Evolutionary conservation across 1,140 invertebrate species (phyloP), one percentile per base, ranked within the genome.

Genomic region (Nylanderia fulva): DNA sequence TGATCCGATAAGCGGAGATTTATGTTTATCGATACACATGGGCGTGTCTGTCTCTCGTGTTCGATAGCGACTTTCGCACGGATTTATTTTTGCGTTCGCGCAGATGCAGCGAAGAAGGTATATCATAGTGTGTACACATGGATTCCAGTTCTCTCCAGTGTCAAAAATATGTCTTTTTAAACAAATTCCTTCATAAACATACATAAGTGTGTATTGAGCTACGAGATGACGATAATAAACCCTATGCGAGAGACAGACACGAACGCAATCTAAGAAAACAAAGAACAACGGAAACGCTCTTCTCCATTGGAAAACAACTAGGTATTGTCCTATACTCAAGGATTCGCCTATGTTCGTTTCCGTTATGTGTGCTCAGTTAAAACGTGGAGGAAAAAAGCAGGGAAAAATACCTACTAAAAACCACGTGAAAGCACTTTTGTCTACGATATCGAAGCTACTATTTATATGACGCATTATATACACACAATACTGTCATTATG

Each of bases 1-100:
- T 24, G 7, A 68, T 68, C 68, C 11, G 85, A 83, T 84, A 64
- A 83, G 85, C n/a, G 27, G 27, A 56, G 75, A 60, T 66, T 52
- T 66, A 56, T 27, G 42, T 54, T 66, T 68, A 72, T 85, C 86
- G 68, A 63, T 52, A 66, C 39, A 8, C 39, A 24, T 56, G 84
- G 72, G 45, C 54, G 36, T n/a, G 60, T 24, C 54, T n/a, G 60
- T 24, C 54, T 29, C 13, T 45, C 11, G 29, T 13, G 42, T 33
- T 36, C n/a, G 15, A 58, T 11, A 24, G 15, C 54, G 48, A 45
- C 58, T 77, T 80, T 80, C 68, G 66, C 33, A 54, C 63, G 54
- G 24, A 80, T 74, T 29, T 15, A 24, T n/a, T n/a, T n/a, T n/a
- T n/a, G n/a, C 29, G 29, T 33, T 33, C 27, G 9, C 27, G 63